Conservation (phyloP, 2,797 vertebrate genomes). For the Poecile montanus region DNA sequence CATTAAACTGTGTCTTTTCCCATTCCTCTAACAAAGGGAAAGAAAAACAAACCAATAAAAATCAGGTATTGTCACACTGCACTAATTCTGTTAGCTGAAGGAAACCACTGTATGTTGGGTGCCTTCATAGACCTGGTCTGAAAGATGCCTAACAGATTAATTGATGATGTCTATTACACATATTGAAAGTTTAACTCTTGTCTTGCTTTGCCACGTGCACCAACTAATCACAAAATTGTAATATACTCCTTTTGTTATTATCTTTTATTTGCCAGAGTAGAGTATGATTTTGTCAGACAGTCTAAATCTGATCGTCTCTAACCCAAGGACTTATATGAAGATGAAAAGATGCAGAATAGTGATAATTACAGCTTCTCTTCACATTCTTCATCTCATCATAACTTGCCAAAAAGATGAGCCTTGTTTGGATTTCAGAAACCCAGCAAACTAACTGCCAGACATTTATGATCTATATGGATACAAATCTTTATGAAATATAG, state of each 20-base stretch:
- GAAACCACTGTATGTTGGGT: neutral
- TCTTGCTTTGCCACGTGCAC: neutral
- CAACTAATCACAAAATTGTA: neutral
- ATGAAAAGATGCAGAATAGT: neutral
- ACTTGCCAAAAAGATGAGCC: neutral
- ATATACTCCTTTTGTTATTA: neutral
- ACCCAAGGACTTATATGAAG: neutral
- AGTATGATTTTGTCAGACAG: neutral
- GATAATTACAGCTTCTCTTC: neutral
- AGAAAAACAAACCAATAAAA: neutral
- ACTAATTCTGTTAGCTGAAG: neutral
- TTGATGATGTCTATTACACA: neutral
- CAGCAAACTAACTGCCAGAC: constrained; percentile 7
- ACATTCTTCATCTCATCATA: neutral
- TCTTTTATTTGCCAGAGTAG: neutral
- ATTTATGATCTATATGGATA: constrained; percentile 2
- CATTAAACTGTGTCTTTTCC: neutral
- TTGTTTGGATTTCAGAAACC: constrained; percentile 19
- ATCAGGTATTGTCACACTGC: neutral
- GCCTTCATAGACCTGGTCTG: neutral
- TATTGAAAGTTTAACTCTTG: neutral
- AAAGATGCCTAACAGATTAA: neutral
- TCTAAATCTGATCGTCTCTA: neutral
- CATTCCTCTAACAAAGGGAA: neutral
- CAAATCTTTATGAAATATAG: constrained; percentile 17